A percentile compares a stretch with the other conserved stretches of the same genome.
Evolutionary conservation across 2,797 vertebrate species (phyloP).

Genomic region (Mus caroli): DNA sequence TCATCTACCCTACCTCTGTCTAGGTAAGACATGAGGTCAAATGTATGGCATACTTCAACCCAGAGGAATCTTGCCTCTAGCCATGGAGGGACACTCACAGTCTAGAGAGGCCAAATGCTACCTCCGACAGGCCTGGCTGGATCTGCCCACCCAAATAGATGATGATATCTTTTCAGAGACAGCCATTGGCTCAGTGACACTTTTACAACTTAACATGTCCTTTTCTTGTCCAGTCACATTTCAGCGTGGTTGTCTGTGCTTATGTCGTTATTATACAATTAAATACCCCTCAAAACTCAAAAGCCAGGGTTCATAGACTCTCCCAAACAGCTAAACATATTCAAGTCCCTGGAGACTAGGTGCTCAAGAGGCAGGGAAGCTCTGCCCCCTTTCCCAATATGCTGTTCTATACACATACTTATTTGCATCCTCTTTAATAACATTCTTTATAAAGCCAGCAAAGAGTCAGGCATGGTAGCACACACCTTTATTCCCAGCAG

Average conservation of each 20-base stretch:
- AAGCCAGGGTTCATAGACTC: background rate
- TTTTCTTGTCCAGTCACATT: background rate
- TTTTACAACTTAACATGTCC: background rate
- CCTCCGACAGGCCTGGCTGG: background rate
- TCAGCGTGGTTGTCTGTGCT: too few relatives aligned
- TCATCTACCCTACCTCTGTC: background rate
- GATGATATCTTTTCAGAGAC: background rate
- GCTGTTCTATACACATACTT: background rate
- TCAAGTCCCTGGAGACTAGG: background rate
- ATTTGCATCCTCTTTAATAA: background rate
- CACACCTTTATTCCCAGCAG: background rate
- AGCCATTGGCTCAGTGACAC: background rate
- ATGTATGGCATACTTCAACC: background rate
- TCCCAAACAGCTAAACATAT: background rate
- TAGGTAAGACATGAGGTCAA: background rate
- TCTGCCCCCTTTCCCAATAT: background rate
- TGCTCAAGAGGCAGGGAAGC: background rate
- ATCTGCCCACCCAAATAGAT: background rate
- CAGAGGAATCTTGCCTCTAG: background rate
- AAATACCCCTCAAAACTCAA: background rate
- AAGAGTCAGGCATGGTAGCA: background rate
- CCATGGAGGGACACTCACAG: background rate
- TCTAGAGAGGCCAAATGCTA: background rate
- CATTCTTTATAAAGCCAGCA: background rate
- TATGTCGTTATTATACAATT: background rate